Evolutionary conservation across 2,113 vertebrate species (phyloP).

Genomic region (Leptodactylus fuscus): DNA sequence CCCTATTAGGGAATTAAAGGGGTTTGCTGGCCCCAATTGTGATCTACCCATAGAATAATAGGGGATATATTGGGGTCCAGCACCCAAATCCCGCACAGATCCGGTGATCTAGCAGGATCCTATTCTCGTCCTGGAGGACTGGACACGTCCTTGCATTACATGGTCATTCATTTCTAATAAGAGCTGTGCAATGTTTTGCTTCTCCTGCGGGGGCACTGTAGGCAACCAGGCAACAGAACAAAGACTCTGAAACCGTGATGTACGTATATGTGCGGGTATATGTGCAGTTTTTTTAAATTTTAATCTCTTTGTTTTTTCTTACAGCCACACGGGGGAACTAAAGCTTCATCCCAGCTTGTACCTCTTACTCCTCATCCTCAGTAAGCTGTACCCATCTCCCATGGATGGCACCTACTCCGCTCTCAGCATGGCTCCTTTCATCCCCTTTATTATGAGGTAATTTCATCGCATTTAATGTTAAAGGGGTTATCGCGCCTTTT

Average conservation of each 20-base stretch:
- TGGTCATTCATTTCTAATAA: no score
- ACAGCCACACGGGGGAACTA: constrained; percentile 71
- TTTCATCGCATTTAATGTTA: no score
- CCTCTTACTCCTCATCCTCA: constrained; percentile 88
- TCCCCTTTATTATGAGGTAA: constrained; percentile 91
- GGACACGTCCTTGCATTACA: not conserved
- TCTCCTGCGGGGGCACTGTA: not conserved
- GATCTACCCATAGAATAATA: no score
- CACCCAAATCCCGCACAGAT: no score
- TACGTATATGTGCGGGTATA: no score
- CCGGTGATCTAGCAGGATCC: no score
- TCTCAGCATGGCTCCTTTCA: constrained; percentile 86
- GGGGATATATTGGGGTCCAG: no score
- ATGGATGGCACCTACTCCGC: constrained; percentile 90
- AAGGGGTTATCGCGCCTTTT: no score
- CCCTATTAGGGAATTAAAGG: no score
- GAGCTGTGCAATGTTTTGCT: not conserved
- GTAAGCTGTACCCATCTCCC: constrained; percentile 91
- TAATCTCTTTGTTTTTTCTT: constrained; percentile 45
- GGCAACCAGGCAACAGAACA: not conserved
- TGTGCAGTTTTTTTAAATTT: no score
- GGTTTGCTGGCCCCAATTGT: no score
- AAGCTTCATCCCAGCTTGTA: constrained; percentile 90
- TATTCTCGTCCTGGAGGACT: not conserved
- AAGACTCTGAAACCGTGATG: not conserved